phyloP scores from a whole-genome alignment of 1,140 invertebrate species.

The Pseudobourletiella spinata region DNA sequence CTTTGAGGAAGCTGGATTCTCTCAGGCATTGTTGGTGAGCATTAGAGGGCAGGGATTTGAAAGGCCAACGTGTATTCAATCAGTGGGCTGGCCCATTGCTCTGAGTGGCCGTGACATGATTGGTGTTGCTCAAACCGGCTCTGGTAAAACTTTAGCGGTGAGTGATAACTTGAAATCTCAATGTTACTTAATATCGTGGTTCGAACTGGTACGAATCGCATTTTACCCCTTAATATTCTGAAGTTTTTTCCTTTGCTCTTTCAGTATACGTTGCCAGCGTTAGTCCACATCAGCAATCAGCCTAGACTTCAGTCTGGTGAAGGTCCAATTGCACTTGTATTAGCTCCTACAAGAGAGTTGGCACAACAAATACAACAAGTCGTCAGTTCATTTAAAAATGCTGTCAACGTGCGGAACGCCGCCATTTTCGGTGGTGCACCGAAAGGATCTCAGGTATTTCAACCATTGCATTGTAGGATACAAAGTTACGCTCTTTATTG shows the following conservation, averaged over 20 bases:
- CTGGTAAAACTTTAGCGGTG: slow-evolving; percentile 71
- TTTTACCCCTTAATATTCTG: no score
- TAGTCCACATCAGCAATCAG: slow-evolving; percentile 90
- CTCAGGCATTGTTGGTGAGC: slow-evolving; percentile 66
- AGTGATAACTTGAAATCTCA: slow-evolving; percentile 49
- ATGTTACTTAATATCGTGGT: no score
- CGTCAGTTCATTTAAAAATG: slow-evolving; percentile 74
- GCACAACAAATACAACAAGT: slow-evolving; percentile 95
- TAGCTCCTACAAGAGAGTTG: slow-evolving; percentile 89
- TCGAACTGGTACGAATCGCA: no score
- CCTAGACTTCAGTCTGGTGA: slow-evolving; percentile 67
- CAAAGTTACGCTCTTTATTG: no score
- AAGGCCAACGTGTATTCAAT: slow-evolving; percentile 75
- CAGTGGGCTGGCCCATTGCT: slow-evolving; percentile 84
- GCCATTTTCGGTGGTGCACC: slow-evolving; percentile 95
- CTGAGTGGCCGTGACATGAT: slow-evolving; percentile 84
- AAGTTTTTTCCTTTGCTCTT: no score
- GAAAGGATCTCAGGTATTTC: slow-evolving; percentile 82
- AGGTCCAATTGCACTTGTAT: slow-evolving; percentile 80
- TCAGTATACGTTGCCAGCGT: slow-evolving; percentile 63
- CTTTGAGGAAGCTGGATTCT: slow-evolving; percentile 83
- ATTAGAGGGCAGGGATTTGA: slow-evolving; percentile 68
- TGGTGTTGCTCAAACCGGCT: slow-evolving; percentile 88
- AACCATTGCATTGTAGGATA: no score
- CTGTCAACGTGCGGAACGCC: slow-evolving; percentile 74